A percentile compares a stretch with the other conserved stretches of the same genome.
phyloP scores from a whole-genome alignment of 2,888 invertebrate genomes.

The Glomeris marginata region DNA sequence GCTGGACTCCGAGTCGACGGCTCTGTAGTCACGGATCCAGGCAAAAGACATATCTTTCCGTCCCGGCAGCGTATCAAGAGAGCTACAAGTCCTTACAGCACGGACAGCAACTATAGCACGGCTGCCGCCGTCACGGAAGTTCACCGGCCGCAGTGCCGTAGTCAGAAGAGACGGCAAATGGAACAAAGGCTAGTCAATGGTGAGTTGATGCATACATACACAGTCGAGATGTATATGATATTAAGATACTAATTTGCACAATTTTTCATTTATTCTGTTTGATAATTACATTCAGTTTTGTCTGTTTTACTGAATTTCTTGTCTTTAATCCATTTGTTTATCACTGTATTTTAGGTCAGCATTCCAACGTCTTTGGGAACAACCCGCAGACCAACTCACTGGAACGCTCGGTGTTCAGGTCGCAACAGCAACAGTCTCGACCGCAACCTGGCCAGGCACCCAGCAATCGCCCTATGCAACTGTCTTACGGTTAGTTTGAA shows the following conservation, averaged over 20 bases:
- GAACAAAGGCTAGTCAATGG: too few relatives aligned
- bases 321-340: too few relatives aligned
- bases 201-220: too few relatives aligned
- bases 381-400: slow-evolving; percentile 9
- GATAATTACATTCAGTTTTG: too few relatives aligned
- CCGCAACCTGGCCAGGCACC: slow-evolving; percentile 2
- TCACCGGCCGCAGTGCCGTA: too few relatives aligned
- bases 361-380: not conserved
- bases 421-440: slow-evolving; percentile 4
- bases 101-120: slow-evolving; percentile 31
- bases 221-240: too few relatives aligned
- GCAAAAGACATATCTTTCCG: slow-evolving; percentile 14
- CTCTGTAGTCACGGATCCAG: slow-evolving; percentile 13
- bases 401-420: slow-evolving; percentile 8
- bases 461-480: slow-evolving; percentile 4
- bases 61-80: slow-evolving; percentile 11
- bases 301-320: too few relatives aligned
- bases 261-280: too few relatives aligned
- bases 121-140: slow-evolving; percentile 8
- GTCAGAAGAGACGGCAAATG: too few relatives aligned
- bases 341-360: too few relatives aligned
- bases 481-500: slow-evolving; percentile 4
- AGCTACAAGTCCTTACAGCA: slow-evolving; percentile 31
- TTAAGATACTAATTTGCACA: too few relatives aligned
- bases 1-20: slow-evolving; percentile 30